Percentiles rank a stretch among this genome's conserved stretches.
These are phyloP conservation scores for Pristionchus arcanus DNA, from an alignment of 2,888 invertebrate genomes.

Conservation along the genomic window DNA sequence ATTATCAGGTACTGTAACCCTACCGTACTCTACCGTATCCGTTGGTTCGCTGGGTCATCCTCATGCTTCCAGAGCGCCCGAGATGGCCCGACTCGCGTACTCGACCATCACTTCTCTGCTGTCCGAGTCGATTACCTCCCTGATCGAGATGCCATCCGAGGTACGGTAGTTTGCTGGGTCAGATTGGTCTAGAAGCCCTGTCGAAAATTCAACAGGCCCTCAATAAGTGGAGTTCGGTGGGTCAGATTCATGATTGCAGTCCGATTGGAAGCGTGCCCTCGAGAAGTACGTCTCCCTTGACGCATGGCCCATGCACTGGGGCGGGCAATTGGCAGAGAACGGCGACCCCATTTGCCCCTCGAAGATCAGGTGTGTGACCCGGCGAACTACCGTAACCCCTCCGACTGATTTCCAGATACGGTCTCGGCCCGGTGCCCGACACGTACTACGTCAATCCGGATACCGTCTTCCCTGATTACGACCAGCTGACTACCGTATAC, in stretches of 20 bases:
- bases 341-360: slow-evolving; percentile 76
- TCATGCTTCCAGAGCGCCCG: slow-evolving; percentile 71
- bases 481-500: slow-evolving; percentile 78
- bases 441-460: slow-evolving; percentile 75
- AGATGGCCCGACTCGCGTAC: slow-evolving; percentile 78
- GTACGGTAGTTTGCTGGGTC: slow-evolving; percentile 54
- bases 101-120: slow-evolving; percentile 77
- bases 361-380: slow-evolving; percentile 62
- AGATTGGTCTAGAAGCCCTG: background rate
- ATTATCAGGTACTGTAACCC: slow-evolving; percentile 68
- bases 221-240: background rate
- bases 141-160: slow-evolving; percentile 78
- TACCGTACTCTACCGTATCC: slow-evolving; percentile 41
- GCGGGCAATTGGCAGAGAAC: slow-evolving; percentile 74
- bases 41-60: slow-evolving; percentile 5
- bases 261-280: slow-evolving; percentile 76
- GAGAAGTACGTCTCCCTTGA: slow-evolving; percentile 76
- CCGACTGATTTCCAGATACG: slow-evolving; percentile 65
- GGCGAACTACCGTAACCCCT: background rate
- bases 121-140: slow-evolving; percentile 72
- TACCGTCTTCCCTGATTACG: slow-evolving; percentile 75
- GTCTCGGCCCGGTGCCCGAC: slow-evolving; percentile 77
- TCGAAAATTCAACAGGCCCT: background rate
- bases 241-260: slow-evolving; percentile 58
- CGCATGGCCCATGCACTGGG: slow-evolving; percentile 79